Percentiles rank a stretch among this genome's conserved stretches.
Conservation (phyloP, 2,797 vertebrate species). For the Hippocampus kuda region DNA sequence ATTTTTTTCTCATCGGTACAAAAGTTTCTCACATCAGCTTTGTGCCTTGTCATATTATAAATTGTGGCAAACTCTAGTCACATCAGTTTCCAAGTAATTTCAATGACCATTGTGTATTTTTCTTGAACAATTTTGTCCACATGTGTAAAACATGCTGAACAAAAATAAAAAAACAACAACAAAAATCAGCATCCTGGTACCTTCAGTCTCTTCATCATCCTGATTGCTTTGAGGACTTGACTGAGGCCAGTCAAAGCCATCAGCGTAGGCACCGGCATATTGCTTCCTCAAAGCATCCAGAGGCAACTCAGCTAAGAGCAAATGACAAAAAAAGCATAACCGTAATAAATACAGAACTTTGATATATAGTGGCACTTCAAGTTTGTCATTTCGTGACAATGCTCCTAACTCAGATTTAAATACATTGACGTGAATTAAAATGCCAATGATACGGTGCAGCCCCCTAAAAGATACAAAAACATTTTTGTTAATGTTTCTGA, state of each 20-base stretch:
- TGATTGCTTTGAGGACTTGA: conserved; percentile 73
- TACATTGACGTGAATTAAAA: background rate
- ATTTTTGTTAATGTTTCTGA: too few relatives aligned
- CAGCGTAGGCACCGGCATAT: conserved; percentile 87
- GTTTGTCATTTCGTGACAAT: background rate
- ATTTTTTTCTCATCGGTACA: background rate
- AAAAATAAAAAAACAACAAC: background rate
- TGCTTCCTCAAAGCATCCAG: conserved; percentile 82
- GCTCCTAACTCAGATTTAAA: background rate
- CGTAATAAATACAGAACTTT: background rate
- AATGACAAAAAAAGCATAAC: conserved; percentile 6
- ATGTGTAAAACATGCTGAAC: conserved; percentile 50
- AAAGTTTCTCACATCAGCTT: background rate
- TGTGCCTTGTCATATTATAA: too few relatives aligned
- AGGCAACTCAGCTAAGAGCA: conserved; percentile 78
- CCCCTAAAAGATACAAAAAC: background rate
- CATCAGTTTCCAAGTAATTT: background rate
- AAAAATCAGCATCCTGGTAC: conserved; percentile 26
- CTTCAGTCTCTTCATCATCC: conserved; percentile 64
- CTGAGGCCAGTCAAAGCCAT: conserved; percentile 83
- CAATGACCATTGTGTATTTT: background rate
- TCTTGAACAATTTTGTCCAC: conserved; percentile 35
- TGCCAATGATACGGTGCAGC: background rate
- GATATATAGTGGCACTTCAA: background rate
- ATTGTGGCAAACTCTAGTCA: too few relatives aligned